Base-by-base conservation (phyloP, 2,113 vertebrate species). In the Hypocryptadius cinnamomeus region DNA sequence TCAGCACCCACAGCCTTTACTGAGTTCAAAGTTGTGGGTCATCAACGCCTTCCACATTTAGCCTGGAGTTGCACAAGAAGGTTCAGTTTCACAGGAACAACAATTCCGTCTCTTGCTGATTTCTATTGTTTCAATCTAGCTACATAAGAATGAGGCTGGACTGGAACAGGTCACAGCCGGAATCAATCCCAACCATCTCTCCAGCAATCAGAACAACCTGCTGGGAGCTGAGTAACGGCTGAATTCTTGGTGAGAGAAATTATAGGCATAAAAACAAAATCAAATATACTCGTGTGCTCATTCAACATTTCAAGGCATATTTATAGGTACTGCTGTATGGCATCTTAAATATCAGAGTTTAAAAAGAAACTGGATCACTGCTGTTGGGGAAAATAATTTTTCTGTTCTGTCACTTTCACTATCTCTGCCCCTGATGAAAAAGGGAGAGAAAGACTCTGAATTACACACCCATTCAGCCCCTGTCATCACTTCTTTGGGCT, bases 191-290 rank as follows among this genome's bases (percentile, higher is more conserved):
- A 60, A 37, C 79, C 47, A 79, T 82, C 78, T 59, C 92, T 92
- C 84, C 48, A 92, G 96, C 94, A 96, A 96, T 95, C 76, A 87
- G 91, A 95, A 84, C 70, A 93, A 68, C 87, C 91, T 89, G 93
- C 69, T 90, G 90, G 69, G 68, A 79, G 61, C 79, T 63, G 85
- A 92, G 79, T 87, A 97, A 97, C 15, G 4, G 86, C 65, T 73
- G 79, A 91, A 85, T 70, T 92, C 95, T 95, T 84, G 82, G 68
- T 85, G 60, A 94, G 56, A 89, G 84, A 87, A 79, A 69, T 96
- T 90, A 92, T 28, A 96, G 92, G 50, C 94, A 90, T 93, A 95
- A 96, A 95, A 94, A 5, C 87, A 91, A 94, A 96, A 93, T 80
- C 93, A 96, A 94, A 95, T 92, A 95, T 76, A 94, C 72, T 90